These are phyloP conservation scores for Chrysodeixis includens DNA, from an alignment of 2,888 invertebrate genomes.

Conservation along the genomic window DNA sequence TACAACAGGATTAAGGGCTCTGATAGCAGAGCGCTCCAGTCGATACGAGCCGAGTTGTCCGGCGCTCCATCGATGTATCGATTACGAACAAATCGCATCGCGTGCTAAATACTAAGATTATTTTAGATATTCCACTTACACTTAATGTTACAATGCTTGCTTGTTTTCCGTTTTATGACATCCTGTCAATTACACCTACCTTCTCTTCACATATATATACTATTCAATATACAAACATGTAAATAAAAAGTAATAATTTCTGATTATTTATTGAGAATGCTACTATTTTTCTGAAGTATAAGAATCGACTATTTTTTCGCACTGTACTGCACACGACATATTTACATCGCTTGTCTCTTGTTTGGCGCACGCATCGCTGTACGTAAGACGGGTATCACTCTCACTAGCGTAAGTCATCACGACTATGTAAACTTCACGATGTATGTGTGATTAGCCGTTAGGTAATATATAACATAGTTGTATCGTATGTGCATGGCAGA, in stretches of 20 bases:
- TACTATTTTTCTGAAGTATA: conserved; percentile 85
- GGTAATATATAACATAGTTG: conserved; percentile 77
- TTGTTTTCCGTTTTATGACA: conserved; percentile 58
- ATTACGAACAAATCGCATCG: conserved; percentile 56
- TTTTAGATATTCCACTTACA: conserved; percentile 59
- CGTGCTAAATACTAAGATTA: conserved; percentile 64
- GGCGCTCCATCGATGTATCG: conserved; percentile 39
- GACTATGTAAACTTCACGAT: conserved; percentile 76
- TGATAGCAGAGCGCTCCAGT: conserved; percentile 61
- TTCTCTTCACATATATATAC: conserved; percentile 68
- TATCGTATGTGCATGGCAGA: conserved; percentile 84
- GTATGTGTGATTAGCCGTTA: conserved; percentile 85
- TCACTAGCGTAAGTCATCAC: conserved; percentile 69
- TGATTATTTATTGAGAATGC: conserved; percentile 82
- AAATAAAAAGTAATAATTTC: conserved; percentile 85
- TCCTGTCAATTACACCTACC: conserved; percentile 76
- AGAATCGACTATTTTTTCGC: conserved; percentile 82
- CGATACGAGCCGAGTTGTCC: conserved; percentile 40
- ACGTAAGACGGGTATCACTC: conserved; percentile 74
- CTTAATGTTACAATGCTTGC: conserved; percentile 57
- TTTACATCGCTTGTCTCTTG: conserved; percentile 85
- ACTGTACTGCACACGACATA: conserved; percentile 83
- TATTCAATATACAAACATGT: conserved; percentile 84
- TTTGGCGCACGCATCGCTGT: conserved; percentile 79
- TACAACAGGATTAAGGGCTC: conserved; percentile 58